These are phyloP conservation scores for Opisthocomus hoazin DNA, from an alignment of 2,113 vertebrate species.

Conservation along the genomic window DNA sequence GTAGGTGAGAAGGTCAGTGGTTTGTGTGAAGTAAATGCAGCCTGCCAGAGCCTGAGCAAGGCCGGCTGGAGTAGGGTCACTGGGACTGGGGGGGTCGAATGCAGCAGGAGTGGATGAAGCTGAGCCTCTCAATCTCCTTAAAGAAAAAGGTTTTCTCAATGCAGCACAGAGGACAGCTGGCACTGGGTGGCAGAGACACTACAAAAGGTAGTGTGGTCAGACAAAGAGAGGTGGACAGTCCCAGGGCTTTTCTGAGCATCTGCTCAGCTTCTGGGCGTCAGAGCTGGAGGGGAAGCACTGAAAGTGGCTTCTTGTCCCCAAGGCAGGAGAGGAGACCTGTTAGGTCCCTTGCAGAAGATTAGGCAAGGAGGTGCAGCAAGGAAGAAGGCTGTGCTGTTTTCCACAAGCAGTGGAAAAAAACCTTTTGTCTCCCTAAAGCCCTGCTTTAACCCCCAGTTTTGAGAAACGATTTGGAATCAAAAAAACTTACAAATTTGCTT, in stretches of 20 bases:
- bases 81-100: too few species aligned
- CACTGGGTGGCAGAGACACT: accelerated
- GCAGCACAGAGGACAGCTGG: not conserved
- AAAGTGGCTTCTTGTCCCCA: not conserved
- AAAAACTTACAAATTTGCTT: not conserved
- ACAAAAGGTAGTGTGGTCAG: not conserved
- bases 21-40: not conserved
- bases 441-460: not conserved
- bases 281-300: not conserved
- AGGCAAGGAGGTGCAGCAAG: not conserved
- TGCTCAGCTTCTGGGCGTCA: not conserved
- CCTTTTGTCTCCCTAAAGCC: not conserved
- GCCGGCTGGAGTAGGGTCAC: not conserved
- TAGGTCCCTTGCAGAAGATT: not conserved
- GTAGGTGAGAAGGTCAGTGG: not conserved
- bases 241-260: not conserved
- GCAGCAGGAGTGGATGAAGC: not conserved
- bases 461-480: not conserved
- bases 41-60: not conserved
- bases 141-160: not conserved
- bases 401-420: not conserved
- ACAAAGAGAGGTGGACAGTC: not conserved
- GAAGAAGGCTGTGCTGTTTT: not conserved
- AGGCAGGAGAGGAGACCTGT: not conserved
- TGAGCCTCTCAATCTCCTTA: not conserved